A percentile compares a stretch with the other conserved stretches of the same genome.
Conservation (phyloP, 2,113 vertebrate species). For the Zeus faber region DNA sequence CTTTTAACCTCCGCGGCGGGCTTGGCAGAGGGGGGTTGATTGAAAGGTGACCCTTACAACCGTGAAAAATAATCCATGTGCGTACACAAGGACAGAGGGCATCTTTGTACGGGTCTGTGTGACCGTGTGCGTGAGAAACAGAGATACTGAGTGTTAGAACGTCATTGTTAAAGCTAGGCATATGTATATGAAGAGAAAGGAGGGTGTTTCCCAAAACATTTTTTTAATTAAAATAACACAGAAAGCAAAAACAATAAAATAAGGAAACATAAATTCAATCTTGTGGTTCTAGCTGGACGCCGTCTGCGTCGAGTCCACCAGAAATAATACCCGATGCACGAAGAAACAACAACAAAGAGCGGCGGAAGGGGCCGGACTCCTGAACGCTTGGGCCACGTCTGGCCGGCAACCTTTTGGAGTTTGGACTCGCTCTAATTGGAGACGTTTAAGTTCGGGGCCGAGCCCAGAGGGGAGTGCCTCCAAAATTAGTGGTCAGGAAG, state of each 20-base stretch:
- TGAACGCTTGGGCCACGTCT: slow-evolving; percentile 6
- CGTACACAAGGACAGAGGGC: no score
- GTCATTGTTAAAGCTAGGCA: no score
- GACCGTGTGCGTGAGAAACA: neutral
- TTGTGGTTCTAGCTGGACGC: neutral
- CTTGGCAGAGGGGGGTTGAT: no score
- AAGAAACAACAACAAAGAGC: slow-evolving; percentile 13
- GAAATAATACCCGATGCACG: no score
- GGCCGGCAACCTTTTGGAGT: slow-evolving; percentile 19
- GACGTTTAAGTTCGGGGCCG: neutral
- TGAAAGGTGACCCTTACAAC: neutral
- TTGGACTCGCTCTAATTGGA: slow-evolving; percentile 10
- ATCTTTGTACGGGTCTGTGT: neutral
- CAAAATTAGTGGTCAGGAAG: slow-evolving; percentile 26
- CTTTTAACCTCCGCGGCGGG: no score
- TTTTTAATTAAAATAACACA: no score
- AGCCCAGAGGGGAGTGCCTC: neutral
- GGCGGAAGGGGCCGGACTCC: no score
- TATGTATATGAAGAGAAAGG: neutral
- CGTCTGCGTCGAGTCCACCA: no score
- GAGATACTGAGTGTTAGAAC: no score
- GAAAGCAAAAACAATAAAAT: slow-evolving; percentile 1
- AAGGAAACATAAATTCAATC: slow-evolving; percentile 1
- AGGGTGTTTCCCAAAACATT: neutral
- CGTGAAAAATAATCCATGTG: neutral